phyloP scores from a whole-genome alignment of 2,113 vertebrate genomes.

The Callorhinus ursinus region DNA sequence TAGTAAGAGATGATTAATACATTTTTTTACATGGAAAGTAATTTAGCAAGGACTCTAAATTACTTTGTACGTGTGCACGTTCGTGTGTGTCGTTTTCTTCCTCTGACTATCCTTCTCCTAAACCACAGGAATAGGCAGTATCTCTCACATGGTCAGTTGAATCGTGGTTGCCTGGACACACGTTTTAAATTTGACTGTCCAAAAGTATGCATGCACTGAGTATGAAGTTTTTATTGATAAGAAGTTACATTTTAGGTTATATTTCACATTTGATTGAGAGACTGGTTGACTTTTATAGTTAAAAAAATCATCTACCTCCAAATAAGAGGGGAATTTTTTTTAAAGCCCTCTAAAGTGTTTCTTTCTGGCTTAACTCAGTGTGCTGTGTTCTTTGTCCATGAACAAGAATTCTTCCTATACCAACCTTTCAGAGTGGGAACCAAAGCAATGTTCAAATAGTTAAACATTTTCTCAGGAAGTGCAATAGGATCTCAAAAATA shows the following conservation, averaged over 20 bases:
- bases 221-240: not conserved
- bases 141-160: not conserved
- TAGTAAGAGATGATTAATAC: not conserved
- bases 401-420: not conserved
- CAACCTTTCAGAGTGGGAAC: not conserved
- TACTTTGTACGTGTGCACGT: not conserved
- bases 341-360: not conserved
- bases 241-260: not conserved
- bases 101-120: not conserved
- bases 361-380: not conserved
- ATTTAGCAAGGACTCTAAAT: not conserved
- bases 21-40: not conserved
- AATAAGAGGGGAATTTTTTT: not conserved
- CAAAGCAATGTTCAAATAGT: not conserved
- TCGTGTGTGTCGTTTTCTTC: not conserved
- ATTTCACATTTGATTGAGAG: not conserved
- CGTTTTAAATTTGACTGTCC: not conserved
- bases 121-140: not conserved
- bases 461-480: not conserved
- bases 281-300: not conserved
- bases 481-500: not conserved
- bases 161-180: not conserved
- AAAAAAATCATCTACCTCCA: not conserved
- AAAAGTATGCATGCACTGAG: not conserved
- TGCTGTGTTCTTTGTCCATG: constrained; percentile 2